These are phyloP conservation scores for Protaetia brevitarsis DNA, from an alignment of 1,140 invertebrate genomes.

Conservation along the genomic window DNA sequence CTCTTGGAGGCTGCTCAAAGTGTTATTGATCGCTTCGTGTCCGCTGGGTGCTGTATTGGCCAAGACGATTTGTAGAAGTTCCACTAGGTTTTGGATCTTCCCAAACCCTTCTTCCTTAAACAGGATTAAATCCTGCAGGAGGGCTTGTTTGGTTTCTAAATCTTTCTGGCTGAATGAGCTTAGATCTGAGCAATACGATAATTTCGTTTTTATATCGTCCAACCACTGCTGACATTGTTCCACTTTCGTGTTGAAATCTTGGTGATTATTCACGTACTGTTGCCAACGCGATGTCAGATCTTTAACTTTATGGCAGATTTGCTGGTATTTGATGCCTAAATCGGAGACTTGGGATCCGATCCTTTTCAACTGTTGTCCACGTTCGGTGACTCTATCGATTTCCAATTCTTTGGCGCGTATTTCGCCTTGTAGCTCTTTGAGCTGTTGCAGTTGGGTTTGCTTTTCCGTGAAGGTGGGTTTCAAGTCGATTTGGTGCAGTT, in stretches of 20 bases:
- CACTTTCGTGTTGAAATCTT: constrained; percentile 80
- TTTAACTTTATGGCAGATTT: constrained; percentile 85
- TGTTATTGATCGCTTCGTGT: constrained; percentile 79
- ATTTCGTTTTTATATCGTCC: constrained; percentile 77
- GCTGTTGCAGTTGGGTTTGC: constrained; percentile 74
- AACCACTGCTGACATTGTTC: constrained; percentile 80
- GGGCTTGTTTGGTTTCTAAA: constrained; percentile 78
- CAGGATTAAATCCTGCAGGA: constrained; percentile 80
- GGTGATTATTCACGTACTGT: constrained; percentile 83
- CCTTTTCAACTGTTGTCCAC: constrained; percentile 79
- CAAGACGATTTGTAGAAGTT: constrained; percentile 86
- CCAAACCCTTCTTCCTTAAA: constrained; percentile 89
- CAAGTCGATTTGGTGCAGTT: constrained; percentile 84
- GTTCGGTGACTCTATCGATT: constrained; percentile 88
- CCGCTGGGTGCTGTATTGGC: constrained; percentile 88
- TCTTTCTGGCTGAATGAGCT: constrained; percentile 79
- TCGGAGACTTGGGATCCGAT: constrained; percentile 76
- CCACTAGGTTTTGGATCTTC: constrained; percentile 81
- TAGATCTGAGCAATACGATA: constrained; percentile 80
- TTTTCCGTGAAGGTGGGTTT: constrained; percentile 82
- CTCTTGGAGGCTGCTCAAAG: constrained; percentile 80
- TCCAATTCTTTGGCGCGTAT: constrained; percentile 87
- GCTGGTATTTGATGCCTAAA: constrained; percentile 85
- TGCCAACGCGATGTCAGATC: constrained; percentile 89
- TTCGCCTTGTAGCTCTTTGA: constrained; percentile 81